Percentiles rank a stretch among this genome's conserved stretches.
phyloP scores from a whole-genome alignment of 2,113 vertebrate genomes.

The Holacanthus passer region DNA sequence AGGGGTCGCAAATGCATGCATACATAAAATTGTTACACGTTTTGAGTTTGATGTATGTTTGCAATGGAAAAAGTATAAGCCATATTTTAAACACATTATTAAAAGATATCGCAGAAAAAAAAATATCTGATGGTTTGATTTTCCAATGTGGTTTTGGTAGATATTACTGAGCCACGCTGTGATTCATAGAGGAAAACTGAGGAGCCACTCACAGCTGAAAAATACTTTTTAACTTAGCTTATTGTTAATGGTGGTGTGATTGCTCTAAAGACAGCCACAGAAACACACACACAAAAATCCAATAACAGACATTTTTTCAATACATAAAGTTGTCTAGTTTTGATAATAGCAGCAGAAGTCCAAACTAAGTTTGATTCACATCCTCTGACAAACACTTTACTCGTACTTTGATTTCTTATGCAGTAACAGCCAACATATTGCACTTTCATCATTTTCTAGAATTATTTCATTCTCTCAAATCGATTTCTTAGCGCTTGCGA shows the following conservation, averaged over 20 bases:
- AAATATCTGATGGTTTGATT: no score
- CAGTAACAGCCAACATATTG: background rate
- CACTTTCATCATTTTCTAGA: background rate
- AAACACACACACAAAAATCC: background rate
- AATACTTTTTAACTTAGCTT: background rate
- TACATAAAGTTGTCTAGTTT: background rate
- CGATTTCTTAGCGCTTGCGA: background rate
- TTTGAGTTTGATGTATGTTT: background rate
- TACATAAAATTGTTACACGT: no score
- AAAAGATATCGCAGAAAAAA: no score
- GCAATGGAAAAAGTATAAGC: background rate
- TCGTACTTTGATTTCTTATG: background rate
- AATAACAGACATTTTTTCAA: background rate
- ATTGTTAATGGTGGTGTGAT: background rate
- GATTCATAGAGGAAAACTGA: background rate
- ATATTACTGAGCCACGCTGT: background rate
- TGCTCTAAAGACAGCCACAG: background rate
- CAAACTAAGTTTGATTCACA: background rate
- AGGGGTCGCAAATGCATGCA: no score
- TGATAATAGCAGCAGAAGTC: background rate
- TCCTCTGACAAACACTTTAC: background rate
- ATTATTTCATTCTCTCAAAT: background rate
- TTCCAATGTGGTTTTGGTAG: background rate
- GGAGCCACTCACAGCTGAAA: background rate
- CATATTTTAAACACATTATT: background rate